Conservation (phyloP, 2,888 invertebrate species). For the Dexiosoma caninum region DNA sequence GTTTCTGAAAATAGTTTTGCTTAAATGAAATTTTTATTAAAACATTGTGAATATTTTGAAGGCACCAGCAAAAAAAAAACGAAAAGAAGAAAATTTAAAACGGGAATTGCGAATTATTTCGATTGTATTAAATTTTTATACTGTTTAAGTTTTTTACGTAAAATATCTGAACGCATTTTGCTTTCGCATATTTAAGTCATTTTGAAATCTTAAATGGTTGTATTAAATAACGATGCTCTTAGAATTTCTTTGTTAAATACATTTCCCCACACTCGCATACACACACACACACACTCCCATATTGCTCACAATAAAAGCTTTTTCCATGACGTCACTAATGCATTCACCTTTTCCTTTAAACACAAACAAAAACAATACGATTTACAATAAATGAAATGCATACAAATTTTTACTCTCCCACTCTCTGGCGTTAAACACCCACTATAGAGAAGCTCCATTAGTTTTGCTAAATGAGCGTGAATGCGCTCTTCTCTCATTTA, state of each 20-base stretch:
- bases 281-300: neutral
- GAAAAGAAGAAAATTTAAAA: no score
- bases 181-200: neutral
- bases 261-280: neutral
- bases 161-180: neutral
- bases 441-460: constrained; percentile 13
- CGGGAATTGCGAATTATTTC: no score
- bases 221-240: constrained; percentile 46
- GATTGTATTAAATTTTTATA: neutral
- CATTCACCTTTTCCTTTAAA: constrained; percentile 52
- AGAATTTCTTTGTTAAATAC: constrained; percentile 37
- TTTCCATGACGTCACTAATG: constrained; percentile 65
- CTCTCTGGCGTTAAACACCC: constrained; percentile 30
- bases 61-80: no score
- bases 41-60: no score
- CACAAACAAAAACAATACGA: neutral
- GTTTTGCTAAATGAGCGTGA: neutral
- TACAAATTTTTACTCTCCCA: neutral
- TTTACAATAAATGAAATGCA: neutral
- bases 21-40: neutral
- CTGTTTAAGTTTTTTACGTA: neutral
- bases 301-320: constrained; percentile 45
- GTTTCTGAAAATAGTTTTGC: neutral
- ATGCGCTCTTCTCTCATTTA: neutral
- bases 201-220: constrained; percentile 43